Evolutionary conservation across 2,797 vertebrate species (phyloP).

Genomic region (Dicrostonyx torquatus): DNA sequence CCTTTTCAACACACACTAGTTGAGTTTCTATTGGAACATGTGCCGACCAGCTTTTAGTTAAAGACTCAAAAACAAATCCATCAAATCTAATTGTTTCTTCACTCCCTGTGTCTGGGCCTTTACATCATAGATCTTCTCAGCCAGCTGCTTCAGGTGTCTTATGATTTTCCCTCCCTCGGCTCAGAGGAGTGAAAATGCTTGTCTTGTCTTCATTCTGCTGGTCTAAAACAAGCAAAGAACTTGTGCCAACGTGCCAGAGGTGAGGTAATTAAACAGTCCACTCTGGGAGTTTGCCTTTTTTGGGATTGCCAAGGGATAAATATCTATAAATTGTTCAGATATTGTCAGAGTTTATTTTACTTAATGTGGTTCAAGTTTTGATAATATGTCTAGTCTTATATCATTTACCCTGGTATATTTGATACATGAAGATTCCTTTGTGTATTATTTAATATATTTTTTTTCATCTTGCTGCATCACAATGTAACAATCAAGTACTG

Average conservation of each 20-base stretch:
- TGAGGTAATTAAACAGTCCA: fast-evolving
- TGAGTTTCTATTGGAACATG: background rate
- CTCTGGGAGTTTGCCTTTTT: background rate
- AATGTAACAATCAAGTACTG: background rate
- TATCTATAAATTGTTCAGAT: background rate
- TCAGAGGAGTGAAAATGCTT: background rate
- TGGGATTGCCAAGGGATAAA: background rate
- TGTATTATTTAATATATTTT: background rate
- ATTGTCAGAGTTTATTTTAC: background rate
- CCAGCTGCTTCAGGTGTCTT: background rate
- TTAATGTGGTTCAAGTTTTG: background rate
- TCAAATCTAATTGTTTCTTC: background rate
- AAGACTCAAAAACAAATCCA: background rate
- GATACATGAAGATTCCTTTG: background rate
- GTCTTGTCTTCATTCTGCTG: background rate
- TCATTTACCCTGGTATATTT: background rate
- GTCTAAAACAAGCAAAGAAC: background rate
- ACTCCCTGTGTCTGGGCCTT: background rate
- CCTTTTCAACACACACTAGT: background rate
- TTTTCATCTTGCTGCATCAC: background rate
- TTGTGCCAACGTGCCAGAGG: background rate
- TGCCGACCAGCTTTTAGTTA: background rate
- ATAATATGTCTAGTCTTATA: background rate
- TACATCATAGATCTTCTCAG: background rate
- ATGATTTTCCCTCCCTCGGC: background rate